Conservation (phyloP, 2,113 vertebrate species). For the Aleadryas rufinucha region DNA sequence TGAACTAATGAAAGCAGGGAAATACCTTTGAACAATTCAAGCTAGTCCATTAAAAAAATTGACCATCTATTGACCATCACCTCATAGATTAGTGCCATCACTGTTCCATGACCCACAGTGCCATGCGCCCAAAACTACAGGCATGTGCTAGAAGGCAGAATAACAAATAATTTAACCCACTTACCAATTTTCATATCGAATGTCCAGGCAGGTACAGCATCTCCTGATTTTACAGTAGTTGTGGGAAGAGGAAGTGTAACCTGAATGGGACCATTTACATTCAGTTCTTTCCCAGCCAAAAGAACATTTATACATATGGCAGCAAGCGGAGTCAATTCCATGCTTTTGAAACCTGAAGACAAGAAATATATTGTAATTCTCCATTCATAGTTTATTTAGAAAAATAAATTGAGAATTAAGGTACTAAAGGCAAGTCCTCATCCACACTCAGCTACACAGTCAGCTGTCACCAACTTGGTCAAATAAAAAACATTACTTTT, state of each 20-base stretch:
- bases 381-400: background rate
- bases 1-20: background rate
- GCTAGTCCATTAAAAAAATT: background rate
- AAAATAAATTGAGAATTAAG: background rate
- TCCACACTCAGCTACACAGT: background rate
- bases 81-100: background rate
- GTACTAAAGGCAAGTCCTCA: background rate
- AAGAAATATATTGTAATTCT: background rate
- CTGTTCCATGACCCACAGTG: background rate
- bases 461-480: background rate
- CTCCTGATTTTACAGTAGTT: conserved; percentile 69
- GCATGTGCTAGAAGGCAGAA: background rate
- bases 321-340: conserved; percentile 82
- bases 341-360: conserved; percentile 77
- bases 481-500: background rate
- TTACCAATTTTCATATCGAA: conserved; percentile 86
- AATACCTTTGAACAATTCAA: background rate
- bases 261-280: conserved; percentile 84
- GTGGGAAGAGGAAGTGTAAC: conserved; percentile 82
- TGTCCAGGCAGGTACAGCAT: conserved; percentile 87
- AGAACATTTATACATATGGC: conserved; percentile 83
- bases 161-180: background rate
- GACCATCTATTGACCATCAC: background rate
- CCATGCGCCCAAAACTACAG: background rate
- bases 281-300: conserved; percentile 79